Percentiles rank a stretch among this genome's conserved stretches.
Evolutionary conservation across 1,140 invertebrate species (phyloP).

Genomic region (Bombus terrestris): DNA sequence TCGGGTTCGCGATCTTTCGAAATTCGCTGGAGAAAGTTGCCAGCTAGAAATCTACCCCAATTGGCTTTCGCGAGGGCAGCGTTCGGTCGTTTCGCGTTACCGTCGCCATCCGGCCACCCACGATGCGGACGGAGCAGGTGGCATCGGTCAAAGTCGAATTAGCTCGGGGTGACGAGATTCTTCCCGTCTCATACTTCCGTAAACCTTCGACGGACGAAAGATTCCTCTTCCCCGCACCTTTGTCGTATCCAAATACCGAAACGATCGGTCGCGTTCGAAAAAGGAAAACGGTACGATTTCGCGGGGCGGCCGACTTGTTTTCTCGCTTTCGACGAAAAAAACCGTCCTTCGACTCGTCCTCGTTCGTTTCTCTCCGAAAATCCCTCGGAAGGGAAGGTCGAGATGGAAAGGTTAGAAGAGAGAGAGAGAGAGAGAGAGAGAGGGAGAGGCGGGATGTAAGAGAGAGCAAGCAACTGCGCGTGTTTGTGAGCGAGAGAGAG

Average conservation of each 20-base stretch:
- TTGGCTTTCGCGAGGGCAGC: conserved; percentile 25
- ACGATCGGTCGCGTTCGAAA: too few species aligned
- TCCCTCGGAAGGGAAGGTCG: conserved; percentile 3
- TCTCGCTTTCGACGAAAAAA: not conserved
- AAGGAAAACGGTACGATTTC: too few species aligned
- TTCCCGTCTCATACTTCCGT: conserved; percentile 40
- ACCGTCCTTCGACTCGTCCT: not conserved
- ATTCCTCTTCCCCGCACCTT: not conserved
- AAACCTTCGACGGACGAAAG: not conserved
- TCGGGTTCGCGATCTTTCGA: conserved; percentile 7
- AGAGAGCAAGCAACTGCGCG: not conserved
- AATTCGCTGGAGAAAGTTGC: not conserved
- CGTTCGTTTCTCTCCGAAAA: too few species aligned
- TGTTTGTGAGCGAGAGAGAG: not conserved
- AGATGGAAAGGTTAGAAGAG: conserved; percentile 34
- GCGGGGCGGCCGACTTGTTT: too few species aligned
- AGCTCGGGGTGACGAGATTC: conserved; percentile 15
- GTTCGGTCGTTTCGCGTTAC: conserved; percentile 64
- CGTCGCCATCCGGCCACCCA: conserved; percentile 58
- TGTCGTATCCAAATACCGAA: too few species aligned
- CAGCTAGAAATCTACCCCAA: conserved; percentile 52
- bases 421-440: conserved; percentile 51
- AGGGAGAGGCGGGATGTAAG: conserved; percentile 55
- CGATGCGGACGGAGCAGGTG: conserved; percentile 63
- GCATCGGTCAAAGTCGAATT: conserved; percentile 53